phyloP scores from a whole-genome alignment of 2,797 vertebrate genomes.

The Poliocrania exsul region DNA sequence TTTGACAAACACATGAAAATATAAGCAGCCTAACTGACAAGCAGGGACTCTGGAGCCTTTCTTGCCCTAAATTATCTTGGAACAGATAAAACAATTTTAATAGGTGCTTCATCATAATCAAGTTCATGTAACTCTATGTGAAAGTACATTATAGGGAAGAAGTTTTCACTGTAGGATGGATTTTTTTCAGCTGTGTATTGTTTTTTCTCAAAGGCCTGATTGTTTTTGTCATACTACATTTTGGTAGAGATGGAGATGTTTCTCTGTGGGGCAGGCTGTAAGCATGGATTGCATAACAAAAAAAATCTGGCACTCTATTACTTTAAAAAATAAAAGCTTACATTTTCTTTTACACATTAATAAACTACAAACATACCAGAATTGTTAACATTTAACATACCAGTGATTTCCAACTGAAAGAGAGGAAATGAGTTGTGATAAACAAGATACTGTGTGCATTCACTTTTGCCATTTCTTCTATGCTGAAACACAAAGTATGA shows the following conservation, averaged over 20 bases:
- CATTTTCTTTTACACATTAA: neutral
- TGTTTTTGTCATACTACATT: neutral
- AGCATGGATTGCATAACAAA: neutral
- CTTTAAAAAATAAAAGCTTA: neutral
- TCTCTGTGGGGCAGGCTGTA: neutral
- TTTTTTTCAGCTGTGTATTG: neutral
- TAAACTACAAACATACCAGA: neutral
- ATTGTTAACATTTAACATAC: neutral
- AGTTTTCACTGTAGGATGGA: neutral
- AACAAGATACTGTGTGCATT: neutral
- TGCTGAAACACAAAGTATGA: neutral
- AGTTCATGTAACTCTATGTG: neutral
- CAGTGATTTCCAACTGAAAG: neutral
- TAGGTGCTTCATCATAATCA: neutral
- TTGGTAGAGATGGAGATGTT: neutral
- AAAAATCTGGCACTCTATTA: neutral
- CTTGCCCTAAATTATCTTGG: neutral
- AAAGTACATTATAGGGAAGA: neutral
- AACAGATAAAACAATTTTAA: neutral
- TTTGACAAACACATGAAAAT: neutral
- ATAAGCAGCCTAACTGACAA: neutral
- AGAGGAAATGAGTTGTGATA: neutral
- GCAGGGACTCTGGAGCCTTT: neutral
- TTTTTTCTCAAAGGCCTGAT: neutral
- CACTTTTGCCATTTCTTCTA: neutral